Percentiles rank a stretch among this genome's conserved stretches.
Conservation (phyloP, 2,113 vertebrate species). For the Dolichallabes microphthalmus region DNA sequence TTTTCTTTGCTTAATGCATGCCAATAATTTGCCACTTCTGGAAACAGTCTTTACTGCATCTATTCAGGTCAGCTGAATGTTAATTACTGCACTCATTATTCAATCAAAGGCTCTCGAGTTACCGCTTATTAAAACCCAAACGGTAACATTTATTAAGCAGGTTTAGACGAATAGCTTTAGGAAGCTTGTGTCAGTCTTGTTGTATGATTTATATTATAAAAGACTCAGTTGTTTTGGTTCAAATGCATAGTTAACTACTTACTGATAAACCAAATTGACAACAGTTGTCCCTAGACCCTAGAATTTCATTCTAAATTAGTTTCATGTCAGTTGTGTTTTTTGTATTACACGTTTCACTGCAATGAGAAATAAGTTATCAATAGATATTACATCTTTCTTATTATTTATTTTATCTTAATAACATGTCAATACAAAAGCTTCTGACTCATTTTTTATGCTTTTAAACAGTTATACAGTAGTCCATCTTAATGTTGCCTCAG, state of each 20-base stretch:
- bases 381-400: not conserved
- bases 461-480: not conserved
- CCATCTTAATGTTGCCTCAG: not conserved
- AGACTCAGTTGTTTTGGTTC: not conserved
- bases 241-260: not conserved
- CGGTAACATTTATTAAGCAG: too few species aligned
- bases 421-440: not conserved
- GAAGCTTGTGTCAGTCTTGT: not conserved
- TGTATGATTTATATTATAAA: not conserved
- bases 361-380: not conserved
- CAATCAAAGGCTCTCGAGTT: too few species aligned
- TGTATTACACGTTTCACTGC: not conserved
- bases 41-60: too few species aligned
- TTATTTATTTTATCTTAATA: not conserved
- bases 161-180: too few species aligned
- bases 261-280: not conserved
- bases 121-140: too few species aligned
- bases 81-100: too few species aligned
- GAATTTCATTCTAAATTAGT: not conserved
- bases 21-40: too few species aligned
- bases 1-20: too few species aligned
- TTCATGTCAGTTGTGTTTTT: not conserved
- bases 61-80: too few species aligned
- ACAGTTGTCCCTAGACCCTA: not conserved
- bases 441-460: not conserved